Base-by-base conservation (phyloP, 2,888 invertebrate species). In the Sesamia inferens region DNA sequence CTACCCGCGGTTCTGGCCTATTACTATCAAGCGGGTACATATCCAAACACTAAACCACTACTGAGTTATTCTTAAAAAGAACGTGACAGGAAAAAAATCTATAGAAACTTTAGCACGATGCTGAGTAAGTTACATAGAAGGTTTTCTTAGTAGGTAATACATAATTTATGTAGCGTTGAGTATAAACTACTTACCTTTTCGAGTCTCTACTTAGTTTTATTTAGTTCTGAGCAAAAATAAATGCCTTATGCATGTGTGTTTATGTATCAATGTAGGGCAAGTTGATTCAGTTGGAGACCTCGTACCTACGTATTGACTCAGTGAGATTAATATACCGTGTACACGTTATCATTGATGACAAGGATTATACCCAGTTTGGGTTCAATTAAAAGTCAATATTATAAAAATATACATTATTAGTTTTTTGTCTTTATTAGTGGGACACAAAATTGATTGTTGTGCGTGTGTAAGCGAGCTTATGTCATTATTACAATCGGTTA, bases 221-320 rank as follows among this genome's bases (percentile, higher is more conserved):
- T 47, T 68, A 31, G 61, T 65, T 68, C 24, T 44, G 47, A 63
- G 55, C 51, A 65, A 48, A 61, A 24, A 22, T 71, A 59, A 69
- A 63, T 55, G 55, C 44, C 6, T 55, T n/a, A 61, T 68, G 68
- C 59, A 64, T 39, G 16, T 48, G 39, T 24, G 51, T 39, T 31
- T 51, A 22, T 22, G 19, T 62, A 69, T 69, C 67, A 55, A 58
- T 75, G 24, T 58, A 61, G 62, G 58, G 5, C 55, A 55, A 76
- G 72, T 79, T 85, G 72, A 82, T 82, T 74, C 74, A 71, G 72
- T 71, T 63, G 42, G 47, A 47, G 22, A 47, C 31, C 5, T 51
- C n/a, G 14, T 51, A 72, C 55, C 54, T 61, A 51, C 48, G 39
- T 69, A 78, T 82, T 70, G 63, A 82, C 61, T 54, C 59, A 71